A percentile compares a stretch with the other conserved stretches of the same genome.
phyloP scores from a whole-genome alignment of 2,888 invertebrate genomes.

The Drosophila koepferae region DNA sequence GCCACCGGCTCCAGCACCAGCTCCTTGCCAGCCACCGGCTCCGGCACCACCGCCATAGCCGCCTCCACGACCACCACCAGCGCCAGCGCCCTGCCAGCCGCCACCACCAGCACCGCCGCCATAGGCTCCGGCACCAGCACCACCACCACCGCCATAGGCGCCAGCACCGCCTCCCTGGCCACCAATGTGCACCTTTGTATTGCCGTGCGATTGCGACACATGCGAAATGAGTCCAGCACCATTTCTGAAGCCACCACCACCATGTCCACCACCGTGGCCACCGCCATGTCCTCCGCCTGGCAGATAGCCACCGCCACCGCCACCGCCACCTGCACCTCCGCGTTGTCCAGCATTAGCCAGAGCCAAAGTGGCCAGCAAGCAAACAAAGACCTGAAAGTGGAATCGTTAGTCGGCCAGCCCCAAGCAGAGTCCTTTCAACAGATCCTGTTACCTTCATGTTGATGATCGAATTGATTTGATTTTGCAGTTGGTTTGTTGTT shows the following conservation, averaged over 20 bases:
- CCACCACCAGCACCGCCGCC: slow-evolving; percentile 10
- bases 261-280: slow-evolving; percentile 28
- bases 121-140: slow-evolving; percentile 31
- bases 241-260: slow-evolving; percentile 51
- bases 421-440: background rate
- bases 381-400: slow-evolving; percentile 62
- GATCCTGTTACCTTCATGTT: slow-evolving; percentile 59
- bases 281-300: slow-evolving; percentile 60
- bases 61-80: slow-evolving; percentile 32
- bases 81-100: slow-evolving; percentile 15
- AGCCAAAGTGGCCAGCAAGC: slow-evolving; percentile 67
- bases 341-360: slow-evolving; percentile 68
- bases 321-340: slow-evolving; percentile 54
- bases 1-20: slow-evolving; percentile 27
- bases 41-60: slow-evolving; percentile 24
- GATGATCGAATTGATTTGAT: slow-evolving; percentile 1
- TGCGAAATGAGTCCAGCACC: slow-evolving; percentile 66
- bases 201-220: slow-evolving; percentile 65
- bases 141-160: slow-evolving; percentile 52
- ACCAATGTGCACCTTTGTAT: slow-evolving; percentile 64
- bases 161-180: slow-evolving; percentile 35
- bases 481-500: slow-evolving; percentile 11
- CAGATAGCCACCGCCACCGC: slow-evolving; percentile 59
- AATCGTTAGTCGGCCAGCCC: background rate
- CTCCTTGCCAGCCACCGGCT: slow-evolving; percentile 28